These are phyloP conservation scores for Crocodylus rhombifer DNA, from an alignment of 2,797 vertebrate genomes.

Conservation along the genomic window DNA sequence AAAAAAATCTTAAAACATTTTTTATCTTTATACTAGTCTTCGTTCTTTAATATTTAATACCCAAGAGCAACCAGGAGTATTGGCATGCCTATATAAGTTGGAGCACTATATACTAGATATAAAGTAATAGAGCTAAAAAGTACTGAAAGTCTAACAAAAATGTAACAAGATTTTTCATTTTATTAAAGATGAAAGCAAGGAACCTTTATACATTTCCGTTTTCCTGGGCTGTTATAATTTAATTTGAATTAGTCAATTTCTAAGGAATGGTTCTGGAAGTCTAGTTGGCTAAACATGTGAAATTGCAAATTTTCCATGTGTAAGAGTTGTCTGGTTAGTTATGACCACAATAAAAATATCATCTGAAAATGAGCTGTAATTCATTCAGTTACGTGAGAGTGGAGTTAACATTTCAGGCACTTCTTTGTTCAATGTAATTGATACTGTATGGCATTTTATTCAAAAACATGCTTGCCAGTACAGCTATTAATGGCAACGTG, in stretches of 20 bases:
- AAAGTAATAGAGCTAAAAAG: no score
- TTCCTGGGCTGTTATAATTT: background rate
- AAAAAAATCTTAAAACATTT: background rate
- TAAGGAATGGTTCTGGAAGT: background rate
- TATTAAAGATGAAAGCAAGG: no score
- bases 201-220: no score
- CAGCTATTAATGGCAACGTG: background rate
- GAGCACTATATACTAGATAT: background rate
- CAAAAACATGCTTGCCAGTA: background rate
- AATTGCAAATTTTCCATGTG: background rate
- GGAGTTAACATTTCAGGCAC: background rate
- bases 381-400: background rate
- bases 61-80: background rate
- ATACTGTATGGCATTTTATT: background rate
- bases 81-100: background rate
- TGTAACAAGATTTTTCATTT: no score
- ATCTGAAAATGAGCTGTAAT: background rate
- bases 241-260: background rate
- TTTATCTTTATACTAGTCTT: background rate
- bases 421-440: background rate
- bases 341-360: background rate
- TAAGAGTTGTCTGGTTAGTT: background rate
- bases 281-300: background rate
- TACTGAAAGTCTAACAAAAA: no score
- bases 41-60: accelerated